A percentile compares a stretch with the other conserved stretches of the same genome.
phyloP scores from a whole-genome alignment of 2,888 invertebrate species.

The Ophion ventricosus region DNA sequence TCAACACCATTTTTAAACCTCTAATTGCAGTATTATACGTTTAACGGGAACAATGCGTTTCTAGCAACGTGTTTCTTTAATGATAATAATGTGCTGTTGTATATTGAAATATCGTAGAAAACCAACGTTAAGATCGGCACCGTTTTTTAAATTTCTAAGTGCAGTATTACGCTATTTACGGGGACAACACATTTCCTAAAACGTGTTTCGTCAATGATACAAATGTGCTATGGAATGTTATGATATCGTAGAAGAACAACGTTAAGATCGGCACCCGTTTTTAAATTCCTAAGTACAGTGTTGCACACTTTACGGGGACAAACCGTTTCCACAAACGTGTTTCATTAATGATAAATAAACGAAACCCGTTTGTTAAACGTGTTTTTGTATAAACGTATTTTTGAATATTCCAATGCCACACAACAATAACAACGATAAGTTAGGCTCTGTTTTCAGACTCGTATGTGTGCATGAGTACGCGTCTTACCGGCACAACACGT shows the following conservation, averaged over 20 bases:
- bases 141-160: neutral
- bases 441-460: neutral
- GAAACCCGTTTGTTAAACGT: no score
- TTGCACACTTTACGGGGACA: no score
- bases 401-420: no score
- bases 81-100: neutral
- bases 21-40: neutral
- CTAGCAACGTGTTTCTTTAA: neutral
- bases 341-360: no score
- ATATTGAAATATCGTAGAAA: neutral
- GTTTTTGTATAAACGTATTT: no score
- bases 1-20: no score
- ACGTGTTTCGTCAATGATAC: neutral
- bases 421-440: no score
- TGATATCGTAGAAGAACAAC: neutral
- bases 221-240: neutral
- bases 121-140: neutral
- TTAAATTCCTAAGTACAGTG: no score
- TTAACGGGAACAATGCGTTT: neutral
- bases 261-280: neutral
- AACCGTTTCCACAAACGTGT: no score
- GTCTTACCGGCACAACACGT: neutral
- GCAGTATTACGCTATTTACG: neutral
- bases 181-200: neutral
- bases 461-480: neutral